Evolutionary conservation across 2,797 vertebrate genomes (phyloP).

Genomic region (Siniperca undulata): DNA sequence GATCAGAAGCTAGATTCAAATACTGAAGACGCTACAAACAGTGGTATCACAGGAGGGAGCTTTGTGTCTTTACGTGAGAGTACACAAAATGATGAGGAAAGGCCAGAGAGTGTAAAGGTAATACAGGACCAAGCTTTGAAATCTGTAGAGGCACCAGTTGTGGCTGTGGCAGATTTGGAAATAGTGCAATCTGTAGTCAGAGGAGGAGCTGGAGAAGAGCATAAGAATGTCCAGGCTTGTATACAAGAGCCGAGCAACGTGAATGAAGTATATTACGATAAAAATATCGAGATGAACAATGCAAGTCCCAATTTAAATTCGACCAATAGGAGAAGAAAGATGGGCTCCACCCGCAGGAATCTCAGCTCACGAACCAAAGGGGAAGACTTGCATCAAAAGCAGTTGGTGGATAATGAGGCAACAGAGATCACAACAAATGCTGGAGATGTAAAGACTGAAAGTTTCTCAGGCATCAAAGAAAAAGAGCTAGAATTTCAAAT

Average conservation of each 20-base stretch:
- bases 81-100: slow-evolving; percentile 22
- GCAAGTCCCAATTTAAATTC: slow-evolving; percentile 40
- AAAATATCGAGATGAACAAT: slow-evolving; percentile 32
- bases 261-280: slow-evolving; percentile 26
- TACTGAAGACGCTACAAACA: slow-evolving; percentile 1
- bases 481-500: slow-evolving; percentile 11
- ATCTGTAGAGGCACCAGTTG: neutral
- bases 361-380: slow-evolving; percentile 42
- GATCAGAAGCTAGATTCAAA: slow-evolving; percentile 11
- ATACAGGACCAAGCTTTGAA: slow-evolving; percentile 29
- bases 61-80: slow-evolving; percentile 9
- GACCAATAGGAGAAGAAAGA: slow-evolving; percentile 63
- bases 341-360: slow-evolving; percentile 72
- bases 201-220: slow-evolving; percentile 14
- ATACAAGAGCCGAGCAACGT: slow-evolving; percentile 4
- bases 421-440: slow-evolving; percentile 22
- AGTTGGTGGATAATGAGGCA: slow-evolving; percentile 32
- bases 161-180: slow-evolving; percentile 11
- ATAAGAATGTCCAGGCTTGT: neutral
- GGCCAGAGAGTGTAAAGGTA: neutral
- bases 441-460: slow-evolving; percentile 11
- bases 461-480: slow-evolving; percentile 13
- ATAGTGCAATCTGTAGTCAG: neutral
- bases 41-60: neutral
- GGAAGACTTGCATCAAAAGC: slow-evolving; percentile 42